Base-by-base conservation (phyloP, 2,113 vertebrate genomes). In the Alethe diademata region DNA sequence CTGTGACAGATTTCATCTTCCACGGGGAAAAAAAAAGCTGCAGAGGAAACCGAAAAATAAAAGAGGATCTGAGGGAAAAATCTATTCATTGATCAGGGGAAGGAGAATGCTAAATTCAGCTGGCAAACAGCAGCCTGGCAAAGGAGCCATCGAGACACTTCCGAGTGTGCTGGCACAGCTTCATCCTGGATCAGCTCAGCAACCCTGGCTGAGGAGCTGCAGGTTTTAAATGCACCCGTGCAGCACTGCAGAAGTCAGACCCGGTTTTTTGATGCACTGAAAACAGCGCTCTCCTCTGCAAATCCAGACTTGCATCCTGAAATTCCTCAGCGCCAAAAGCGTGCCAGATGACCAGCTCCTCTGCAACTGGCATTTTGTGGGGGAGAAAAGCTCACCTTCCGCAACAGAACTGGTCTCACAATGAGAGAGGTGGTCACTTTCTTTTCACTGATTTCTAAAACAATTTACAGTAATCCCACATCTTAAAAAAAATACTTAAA, bases 1-100 rank as follows among this genome's bases (percentile, higher is more conserved):
- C 69, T 50, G 51, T 76, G 89, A 94, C 40, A 89, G 86, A 91
- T 95, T 95, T 96, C 90, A 84, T 92, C 95, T 90, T 91, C 78
- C 51, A 78, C 2, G 12, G 24, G 45, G 14, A 45, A 76, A 84
- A 81, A 81, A 92, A 87, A 60, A 66, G 14, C 28, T 51, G 26
- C 42, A 56, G 17, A 85, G 50, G n/a, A 79, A 91, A 96, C 64
- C 1, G 1, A 89, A 79, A 93, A 90, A 60, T 67, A 64, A 79
- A 48, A 78, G 54, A 73, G 50, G 45, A 80, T 70, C 76, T 29
- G 38, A 88, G 73, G 29, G 69, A 29, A 67, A 61, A 78, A 87
- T 62, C 82, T 78, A 66, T 69, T 80, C 64, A 74, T 57, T 78
- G 81, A 79, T 82, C 78, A 70, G 66, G 76, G 47, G 50, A 94